Evolutionary conservation across 2,113 vertebrate genomes (phyloP).

Genomic region (Pao palembangensis): DNA sequence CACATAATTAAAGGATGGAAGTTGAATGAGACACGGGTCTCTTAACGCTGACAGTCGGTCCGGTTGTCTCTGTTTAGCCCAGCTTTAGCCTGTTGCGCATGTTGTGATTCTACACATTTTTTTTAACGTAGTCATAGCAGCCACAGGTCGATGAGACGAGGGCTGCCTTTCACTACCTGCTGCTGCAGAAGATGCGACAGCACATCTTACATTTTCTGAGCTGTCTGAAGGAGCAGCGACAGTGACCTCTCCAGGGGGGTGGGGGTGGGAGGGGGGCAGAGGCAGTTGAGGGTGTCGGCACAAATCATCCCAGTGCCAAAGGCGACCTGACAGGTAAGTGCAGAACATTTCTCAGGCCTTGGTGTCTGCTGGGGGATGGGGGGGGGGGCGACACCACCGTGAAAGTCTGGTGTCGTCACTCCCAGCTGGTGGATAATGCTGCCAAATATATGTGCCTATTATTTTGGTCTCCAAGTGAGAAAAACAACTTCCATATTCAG

Average conservation of each 20-base stretch:
- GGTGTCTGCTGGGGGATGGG: slow-evolving; percentile 2
- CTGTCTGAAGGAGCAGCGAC: not conserved
- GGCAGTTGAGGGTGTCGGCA: slow-evolving; percentile 16
- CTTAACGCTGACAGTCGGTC: too few species aligned
- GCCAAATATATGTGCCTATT: too few species aligned
- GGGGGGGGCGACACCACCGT: not conserved
- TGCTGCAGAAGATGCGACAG: not conserved
- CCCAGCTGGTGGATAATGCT: too few species aligned
- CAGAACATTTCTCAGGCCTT: slow-evolving; percentile 15
- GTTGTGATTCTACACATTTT: too few species aligned
- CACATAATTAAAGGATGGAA: not conserved
- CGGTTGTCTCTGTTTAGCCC: not conserved
- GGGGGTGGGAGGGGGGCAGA: slow-evolving; percentile 2
- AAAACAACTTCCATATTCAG: too few species aligned
- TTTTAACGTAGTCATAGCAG: too few species aligned
- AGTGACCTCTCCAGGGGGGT: slow-evolving; percentile 24
- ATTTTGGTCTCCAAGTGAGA: too few species aligned
- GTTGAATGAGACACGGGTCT: not conserved
- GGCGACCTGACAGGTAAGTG: slow-evolving; percentile 31
- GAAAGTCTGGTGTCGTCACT: not conserved
- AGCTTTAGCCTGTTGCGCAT: not conserved
- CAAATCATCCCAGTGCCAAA: slow-evolving; percentile 25
- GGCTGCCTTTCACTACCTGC: slow-evolving; percentile 7
- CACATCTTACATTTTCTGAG: not conserved
- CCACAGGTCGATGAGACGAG: too few species aligned